Conservation (phyloP, 2,113 vertebrate genomes). For the Puffinus mauretanicus region DNA sequence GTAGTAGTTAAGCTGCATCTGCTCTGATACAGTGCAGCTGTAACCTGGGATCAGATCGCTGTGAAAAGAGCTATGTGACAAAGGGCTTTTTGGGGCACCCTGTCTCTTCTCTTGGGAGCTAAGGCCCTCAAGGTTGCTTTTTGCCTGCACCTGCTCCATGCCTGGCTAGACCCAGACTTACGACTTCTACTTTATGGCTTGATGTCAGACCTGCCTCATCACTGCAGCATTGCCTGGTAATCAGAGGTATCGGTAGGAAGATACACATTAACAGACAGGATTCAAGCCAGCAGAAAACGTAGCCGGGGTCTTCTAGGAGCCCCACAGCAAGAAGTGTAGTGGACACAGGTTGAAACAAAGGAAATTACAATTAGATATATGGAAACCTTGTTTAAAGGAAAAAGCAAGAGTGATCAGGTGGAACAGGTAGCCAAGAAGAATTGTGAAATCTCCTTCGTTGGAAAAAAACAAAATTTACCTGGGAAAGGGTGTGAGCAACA, state of each 20-base stretch:
- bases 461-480: not conserved
- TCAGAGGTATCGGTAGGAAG: not conserved
- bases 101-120: not conserved
- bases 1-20: not conserved
- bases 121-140: not conserved
- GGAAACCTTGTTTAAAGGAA: not conserved
- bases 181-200: not conserved
- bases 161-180: not conserved
- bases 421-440: not conserved
- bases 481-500: not conserved
- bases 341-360: not conserved
- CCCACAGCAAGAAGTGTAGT: not conserved
- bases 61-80: not conserved
- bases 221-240: not conserved
- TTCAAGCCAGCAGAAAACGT: not conserved
- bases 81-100: not conserved
- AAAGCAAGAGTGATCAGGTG: not conserved
- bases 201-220: not conserved
- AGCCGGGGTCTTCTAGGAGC: not conserved
- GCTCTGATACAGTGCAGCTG: not conserved
- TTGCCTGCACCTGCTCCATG: not conserved
- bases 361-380: not conserved
- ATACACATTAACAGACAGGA: not conserved
- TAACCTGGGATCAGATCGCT: not conserved
- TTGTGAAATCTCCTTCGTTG: not conserved